These are phyloP conservation scores for Porites cylindrica DNA, from an alignment of 92 coral and sea anemone genomes.

Conservation along the genomic window DNA sequence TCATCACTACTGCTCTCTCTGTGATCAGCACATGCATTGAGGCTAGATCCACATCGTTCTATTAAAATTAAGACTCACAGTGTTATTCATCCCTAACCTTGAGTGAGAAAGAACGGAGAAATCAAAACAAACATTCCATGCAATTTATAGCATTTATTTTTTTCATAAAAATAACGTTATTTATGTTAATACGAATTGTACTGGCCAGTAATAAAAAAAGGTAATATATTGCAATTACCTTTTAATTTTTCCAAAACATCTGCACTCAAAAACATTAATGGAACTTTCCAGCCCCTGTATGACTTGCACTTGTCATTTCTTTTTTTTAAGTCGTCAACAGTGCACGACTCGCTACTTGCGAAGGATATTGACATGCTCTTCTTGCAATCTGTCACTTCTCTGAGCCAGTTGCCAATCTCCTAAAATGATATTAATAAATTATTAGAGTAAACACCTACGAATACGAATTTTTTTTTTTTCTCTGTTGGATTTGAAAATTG, in stretches of 20 bases:
- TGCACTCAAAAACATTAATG: not conserved
- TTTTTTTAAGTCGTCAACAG: slow-evolving; percentile 21
- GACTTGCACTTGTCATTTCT: slow-evolving; percentile 20
- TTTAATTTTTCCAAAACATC: slow-evolving; percentile 1
- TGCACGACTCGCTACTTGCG: slow-evolving; percentile 13
- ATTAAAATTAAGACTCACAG: not conserved
- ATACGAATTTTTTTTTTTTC: no score
- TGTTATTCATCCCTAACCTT: not conserved
- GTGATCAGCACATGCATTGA: not conserved
- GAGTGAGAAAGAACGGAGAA: not conserved
- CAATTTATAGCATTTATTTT: no score
- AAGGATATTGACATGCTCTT: not conserved
- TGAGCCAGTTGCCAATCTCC: slow-evolving; percentile 28
- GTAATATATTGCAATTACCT: not conserved
- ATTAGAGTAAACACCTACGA: no score
- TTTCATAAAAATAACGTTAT: not conserved
- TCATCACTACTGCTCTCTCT: not conserved
- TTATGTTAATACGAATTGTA: not conserved
- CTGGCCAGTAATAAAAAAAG: no score
- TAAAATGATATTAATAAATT: not conserved
- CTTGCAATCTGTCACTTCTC: slow-evolving; percentile 8
- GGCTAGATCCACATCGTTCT: slow-evolving; percentile 31
- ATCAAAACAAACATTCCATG: not conserved
- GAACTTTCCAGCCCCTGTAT: slow-evolving; percentile 33
- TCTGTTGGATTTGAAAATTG: no score